A percentile compares a stretch with the other conserved stretches of the same genome.
Evolutionary conservation across 2,888 invertebrate species (phyloP).

Genomic region (Petrolisthes cinctipes): DNA sequence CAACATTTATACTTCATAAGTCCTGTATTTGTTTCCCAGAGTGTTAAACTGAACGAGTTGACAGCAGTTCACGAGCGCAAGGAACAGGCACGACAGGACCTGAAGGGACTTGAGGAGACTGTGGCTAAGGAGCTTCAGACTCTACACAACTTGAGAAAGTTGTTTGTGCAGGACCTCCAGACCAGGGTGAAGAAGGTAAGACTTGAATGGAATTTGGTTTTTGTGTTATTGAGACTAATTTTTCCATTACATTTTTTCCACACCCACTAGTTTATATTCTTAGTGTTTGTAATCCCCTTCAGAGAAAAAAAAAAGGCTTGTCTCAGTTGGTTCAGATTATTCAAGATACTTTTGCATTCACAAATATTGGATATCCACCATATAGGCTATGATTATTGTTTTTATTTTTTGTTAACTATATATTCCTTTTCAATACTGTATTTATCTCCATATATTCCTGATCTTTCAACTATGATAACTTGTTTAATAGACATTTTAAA

Average conservation of each 20-base stretch:
- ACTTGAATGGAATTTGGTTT: not conserved
- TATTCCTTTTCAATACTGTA: too few relatives aligned
- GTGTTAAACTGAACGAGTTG: constrained; percentile 83
- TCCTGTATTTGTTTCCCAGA: constrained; percentile 64
- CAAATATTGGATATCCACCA: too few relatives aligned
- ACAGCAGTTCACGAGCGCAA: constrained; percentile 93
- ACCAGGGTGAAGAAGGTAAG: constrained; percentile 76
- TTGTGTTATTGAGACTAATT: not conserved
- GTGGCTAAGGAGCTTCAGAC: constrained; percentile 98
- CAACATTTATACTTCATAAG: not conserved
- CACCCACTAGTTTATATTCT: not conserved
- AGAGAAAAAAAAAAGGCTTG: too few relatives aligned
- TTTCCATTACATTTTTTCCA: not conserved
- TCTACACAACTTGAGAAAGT: constrained; percentile 95
- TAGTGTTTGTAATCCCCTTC: too few relatives aligned
- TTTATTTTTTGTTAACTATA: too few relatives aligned
- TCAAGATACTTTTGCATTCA: too few relatives aligned
- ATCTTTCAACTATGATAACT: too few relatives aligned
- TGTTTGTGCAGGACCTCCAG: constrained; percentile 98
- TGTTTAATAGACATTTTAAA: too few relatives aligned
- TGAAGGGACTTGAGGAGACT: constrained; percentile 87
- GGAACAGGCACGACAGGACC: constrained; percentile 90
- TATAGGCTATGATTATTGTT: too few relatives aligned
- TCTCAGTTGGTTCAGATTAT: too few relatives aligned
- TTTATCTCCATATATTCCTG: too few relatives aligned